Base-by-base conservation (phyloP, 2,113 vertebrate genomes). In the Rhinolophus sinicus region DNA sequence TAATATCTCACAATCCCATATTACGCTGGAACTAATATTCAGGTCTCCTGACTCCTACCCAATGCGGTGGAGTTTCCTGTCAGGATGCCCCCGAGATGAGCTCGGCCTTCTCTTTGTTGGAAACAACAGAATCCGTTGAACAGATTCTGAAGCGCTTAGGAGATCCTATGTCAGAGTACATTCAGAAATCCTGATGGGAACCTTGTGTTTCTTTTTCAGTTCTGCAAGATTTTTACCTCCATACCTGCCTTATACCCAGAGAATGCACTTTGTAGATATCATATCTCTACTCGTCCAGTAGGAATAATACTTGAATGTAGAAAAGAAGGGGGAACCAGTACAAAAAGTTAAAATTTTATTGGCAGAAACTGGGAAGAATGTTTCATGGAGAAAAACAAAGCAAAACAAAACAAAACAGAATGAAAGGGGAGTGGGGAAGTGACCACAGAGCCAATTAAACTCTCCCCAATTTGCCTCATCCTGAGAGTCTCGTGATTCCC, bases 401-500 rank as follows among this genome's bases (percentile, higher is more conserved):
- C 1, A 10, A 50, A 10, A 50, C 11, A 13, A 10, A 50, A 21
- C 83, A 8, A 62, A 56, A 84, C 0, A 80, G 35, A 75, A 58
- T 33, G 15, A 82, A 72, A 30, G 10, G 33, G 77, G 24, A 13
- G 4, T 33, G 22, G 10, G n/a, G 7, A 54, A 75, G 18, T 58
- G 40, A 47, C 35, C 38, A 44, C 58, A 26, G 8, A 54, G 60
- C 13, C 60, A 88, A 8, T 24, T 88, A 62, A 83, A 70, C 8
- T 19, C 44, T 65, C 6, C 30, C 62, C 72, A 70, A 4, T 26
- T 73, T 58, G 24, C 44, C n/a, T 72, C 47, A 35, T 92, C 47
- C 93, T 70, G 22, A 1, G 89, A 96, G 81, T 65, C 81, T 90
- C 75, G 94, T 47, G 86, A 89, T 97, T 90, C 24, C 28, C 21